Conservation (phyloP, 2,888 invertebrate genomes). For the Creontiades dilutus region DNA sequence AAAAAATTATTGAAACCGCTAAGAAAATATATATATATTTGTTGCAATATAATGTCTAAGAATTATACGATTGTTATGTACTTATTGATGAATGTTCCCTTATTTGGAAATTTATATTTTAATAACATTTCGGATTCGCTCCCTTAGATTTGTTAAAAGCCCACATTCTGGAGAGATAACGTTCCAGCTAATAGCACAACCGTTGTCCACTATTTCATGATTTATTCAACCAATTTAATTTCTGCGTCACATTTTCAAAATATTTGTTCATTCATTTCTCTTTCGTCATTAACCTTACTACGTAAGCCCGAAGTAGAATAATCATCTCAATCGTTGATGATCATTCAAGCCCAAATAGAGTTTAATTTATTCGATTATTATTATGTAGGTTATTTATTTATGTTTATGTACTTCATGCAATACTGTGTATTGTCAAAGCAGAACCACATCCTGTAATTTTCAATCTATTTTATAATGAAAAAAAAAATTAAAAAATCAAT, state of each 20-base stretch:
- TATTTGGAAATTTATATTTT: constrained; percentile 38
- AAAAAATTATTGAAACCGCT: constrained; percentile 73
- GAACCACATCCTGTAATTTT: constrained; percentile 12
- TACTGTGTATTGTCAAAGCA: constrained; percentile 73
- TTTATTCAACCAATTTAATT: neutral
- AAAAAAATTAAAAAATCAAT: constrained; percentile 26
- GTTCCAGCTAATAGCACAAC: no score
- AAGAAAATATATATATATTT: constrained; percentile 63
- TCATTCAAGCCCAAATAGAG: neutral
- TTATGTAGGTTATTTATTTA: neutral
- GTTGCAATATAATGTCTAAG: constrained; percentile 51
- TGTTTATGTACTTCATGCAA: constrained; percentile 65
- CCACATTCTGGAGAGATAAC: neutral
- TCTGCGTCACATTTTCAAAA: neutral
- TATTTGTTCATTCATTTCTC: neutral
- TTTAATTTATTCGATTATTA: no score
- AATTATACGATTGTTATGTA: constrained; percentile 62
- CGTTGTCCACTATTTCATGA: neutral
- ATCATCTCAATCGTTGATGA: no score
- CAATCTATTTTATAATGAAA: constrained; percentile 29
- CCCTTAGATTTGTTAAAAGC: neutral
- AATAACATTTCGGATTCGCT: neutral
- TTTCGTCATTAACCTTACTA: no score
- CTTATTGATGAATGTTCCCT: constrained; percentile 59
- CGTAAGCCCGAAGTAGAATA: no score